Evolutionary conservation across 2,113 vertebrate genomes (phyloP), one percentile per base, ranked within the genome.

Genomic region (Ancistrus triradiatus): DNA sequence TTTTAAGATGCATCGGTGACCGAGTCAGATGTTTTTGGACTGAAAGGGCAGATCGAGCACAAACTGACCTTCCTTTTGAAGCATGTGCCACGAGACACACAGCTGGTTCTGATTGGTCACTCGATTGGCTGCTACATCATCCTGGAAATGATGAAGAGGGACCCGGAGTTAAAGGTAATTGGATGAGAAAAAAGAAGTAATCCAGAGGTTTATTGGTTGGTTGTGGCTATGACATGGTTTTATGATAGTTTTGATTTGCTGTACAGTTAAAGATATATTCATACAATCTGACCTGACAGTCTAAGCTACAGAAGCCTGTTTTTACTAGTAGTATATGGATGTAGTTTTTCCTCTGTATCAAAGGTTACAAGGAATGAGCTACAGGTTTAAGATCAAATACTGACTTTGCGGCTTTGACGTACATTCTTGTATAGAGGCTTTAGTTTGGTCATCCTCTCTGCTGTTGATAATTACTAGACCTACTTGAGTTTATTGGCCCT

Each of bases 91-190:
- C 86, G 80, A 60, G 84, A 89, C 21, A 86, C 86, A 62, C 88
- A 86, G 27, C 81, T 98, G 63, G 81, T 98, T 17, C 70, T 98
- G 64, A 82, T 96, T 37, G 92, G 93, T 61, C 95, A 98, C 83
- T 98, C 96, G 11, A 88, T 98, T 11, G 96, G 95, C 58, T 90
- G 90, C 79, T 93, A 97, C 74, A 83, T 98, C 37, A 85, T 88
- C 50, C 85, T 99, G 70, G 87, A 96, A 67, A 88, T 98, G 81
- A 86, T 99, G 91, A 94, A 90, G 69, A 81, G 79, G 53, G 81
- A 88, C 3, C 90, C 91, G 14, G 85, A 91, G 43, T 87, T 94
- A 37, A 89, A 92, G 80, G 95, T 95, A 86, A n/a, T n/a, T n/a
- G n/a, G n/a, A n/a, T n/a, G n/a, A n/a, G n/a, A 57, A 27, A 13